These are phyloP conservation scores for Erythrocebus patas DNA, from an alignment of 2,113 vertebrate genomes.

Conservation along the genomic window DNA sequence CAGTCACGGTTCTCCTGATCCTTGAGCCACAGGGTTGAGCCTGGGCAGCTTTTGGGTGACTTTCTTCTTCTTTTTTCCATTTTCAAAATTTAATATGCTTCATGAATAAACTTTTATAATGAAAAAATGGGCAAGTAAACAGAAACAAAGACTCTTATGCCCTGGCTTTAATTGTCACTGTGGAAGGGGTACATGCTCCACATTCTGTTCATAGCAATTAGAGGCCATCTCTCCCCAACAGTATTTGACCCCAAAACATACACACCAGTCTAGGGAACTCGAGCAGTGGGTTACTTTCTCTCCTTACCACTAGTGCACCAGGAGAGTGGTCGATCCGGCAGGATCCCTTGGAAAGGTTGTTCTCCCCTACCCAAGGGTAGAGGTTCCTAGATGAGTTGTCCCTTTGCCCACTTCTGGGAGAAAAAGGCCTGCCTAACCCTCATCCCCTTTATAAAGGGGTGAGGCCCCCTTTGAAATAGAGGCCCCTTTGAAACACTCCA, in stretches of 20 bases:
- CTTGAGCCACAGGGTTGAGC: neutral
- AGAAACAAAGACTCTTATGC: neutral
- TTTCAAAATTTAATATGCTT: neutral
- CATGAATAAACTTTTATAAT: neutral
- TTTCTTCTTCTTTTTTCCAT: neutral
- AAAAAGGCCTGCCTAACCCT: neutral
- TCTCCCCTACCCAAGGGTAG: neutral
- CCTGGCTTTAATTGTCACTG: neutral
- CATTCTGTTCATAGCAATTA: neutral
- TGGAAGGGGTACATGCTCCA: neutral
- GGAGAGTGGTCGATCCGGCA: neutral
- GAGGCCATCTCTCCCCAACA: neutral
- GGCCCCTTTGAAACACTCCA: neutral
- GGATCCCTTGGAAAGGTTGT: neutral
- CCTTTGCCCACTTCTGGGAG: neutral
- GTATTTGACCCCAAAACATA: neutral
- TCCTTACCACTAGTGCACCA: neutral
- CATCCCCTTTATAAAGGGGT: neutral
- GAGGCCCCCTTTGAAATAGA: neutral
- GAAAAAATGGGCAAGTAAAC: neutral
- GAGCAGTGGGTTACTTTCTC: neutral
- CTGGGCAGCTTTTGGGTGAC: neutral
- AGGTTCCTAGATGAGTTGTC: neutral
- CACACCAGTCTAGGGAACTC: neutral
- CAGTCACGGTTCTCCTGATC: neutral